Evolutionary conservation across 2,888 invertebrate genomes (phyloP).

Genomic region (Chloroclysta siterata): DNA sequence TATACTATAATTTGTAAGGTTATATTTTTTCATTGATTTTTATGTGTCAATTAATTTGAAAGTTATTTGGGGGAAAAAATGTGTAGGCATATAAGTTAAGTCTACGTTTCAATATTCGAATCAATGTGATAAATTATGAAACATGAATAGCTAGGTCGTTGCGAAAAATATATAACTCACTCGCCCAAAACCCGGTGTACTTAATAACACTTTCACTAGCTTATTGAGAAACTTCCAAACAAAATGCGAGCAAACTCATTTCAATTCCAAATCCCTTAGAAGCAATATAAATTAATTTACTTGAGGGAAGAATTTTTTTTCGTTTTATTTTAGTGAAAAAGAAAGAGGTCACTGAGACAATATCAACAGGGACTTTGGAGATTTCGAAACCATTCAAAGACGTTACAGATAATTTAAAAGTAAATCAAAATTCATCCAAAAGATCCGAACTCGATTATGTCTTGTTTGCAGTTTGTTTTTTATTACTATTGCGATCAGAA

Average conservation of each 20-base stretch:
- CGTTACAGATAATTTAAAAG: conserved; percentile 15
- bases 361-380: conserved; percentile 17
- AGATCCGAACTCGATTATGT: conserved; percentile 6
- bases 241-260: conserved; percentile 29
- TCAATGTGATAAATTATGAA: too few species aligned
- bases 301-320: conserved; percentile 19
- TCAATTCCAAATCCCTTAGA: conserved; percentile 31
- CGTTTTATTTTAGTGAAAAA: conserved; percentile 22
- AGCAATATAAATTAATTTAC: conserved; percentile 32
- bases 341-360: conserved; percentile 28
- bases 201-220: conserved; percentile 15
- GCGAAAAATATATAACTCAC: too few species aligned
- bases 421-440: conserved; percentile 8
- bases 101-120: too few species aligned
- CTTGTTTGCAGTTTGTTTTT: neutral
- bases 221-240: conserved; percentile 23
- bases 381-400: conserved; percentile 18
- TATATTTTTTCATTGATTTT: too few species aligned
- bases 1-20: too few species aligned
- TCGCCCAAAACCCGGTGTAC: too few species aligned
- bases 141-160: too few species aligned
- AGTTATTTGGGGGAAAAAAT: too few species aligned
- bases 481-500: conserved; percentile 7
- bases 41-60: too few species aligned
- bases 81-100: too few species aligned